Conservation (phyloP, 2,113 vertebrate genomes). For the Petroica traversi region DNA sequence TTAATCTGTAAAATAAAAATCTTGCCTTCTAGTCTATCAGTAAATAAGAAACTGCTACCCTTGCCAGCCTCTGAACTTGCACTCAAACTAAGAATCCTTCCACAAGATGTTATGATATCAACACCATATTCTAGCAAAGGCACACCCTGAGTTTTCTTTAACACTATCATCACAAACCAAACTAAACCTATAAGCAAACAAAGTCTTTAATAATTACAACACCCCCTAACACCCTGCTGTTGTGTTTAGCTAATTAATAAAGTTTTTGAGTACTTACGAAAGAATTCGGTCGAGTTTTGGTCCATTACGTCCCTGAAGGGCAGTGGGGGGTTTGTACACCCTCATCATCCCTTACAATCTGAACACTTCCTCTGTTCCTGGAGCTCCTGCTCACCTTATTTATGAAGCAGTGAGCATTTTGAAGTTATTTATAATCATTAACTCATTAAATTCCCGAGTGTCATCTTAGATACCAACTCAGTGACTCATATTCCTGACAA, state of each 20-base stretch:
- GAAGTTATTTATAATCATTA: conserved; percentile 76
- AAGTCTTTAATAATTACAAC: background rate
- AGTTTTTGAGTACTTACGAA: conserved; percentile 64
- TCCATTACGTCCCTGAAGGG: conserved; percentile 65
- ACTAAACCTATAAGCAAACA: background rate
- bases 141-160: background rate
- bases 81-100: background rate
- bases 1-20: background rate
- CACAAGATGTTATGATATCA: background rate
- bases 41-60: background rate
- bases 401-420: conserved; percentile 41
- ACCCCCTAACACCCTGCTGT: background rate
- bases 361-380: background rate
- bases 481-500: conserved; percentile 65
- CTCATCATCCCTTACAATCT: conserved; percentile 52
- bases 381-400: conserved; percentile 55
- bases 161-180: background rate
- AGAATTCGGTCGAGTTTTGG: conserved; percentile 71
- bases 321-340: conserved; percentile 38
- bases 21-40: background rate
- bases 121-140: background rate
- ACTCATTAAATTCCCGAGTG: conserved; percentile 54
- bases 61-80: background rate
- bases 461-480: conserved; percentile 22
- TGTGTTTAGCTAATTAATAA: background rate